Evolutionary conservation across 2,888 invertebrate genomes (phyloP).

Genomic region (Hypomecis atomaria): DNA sequence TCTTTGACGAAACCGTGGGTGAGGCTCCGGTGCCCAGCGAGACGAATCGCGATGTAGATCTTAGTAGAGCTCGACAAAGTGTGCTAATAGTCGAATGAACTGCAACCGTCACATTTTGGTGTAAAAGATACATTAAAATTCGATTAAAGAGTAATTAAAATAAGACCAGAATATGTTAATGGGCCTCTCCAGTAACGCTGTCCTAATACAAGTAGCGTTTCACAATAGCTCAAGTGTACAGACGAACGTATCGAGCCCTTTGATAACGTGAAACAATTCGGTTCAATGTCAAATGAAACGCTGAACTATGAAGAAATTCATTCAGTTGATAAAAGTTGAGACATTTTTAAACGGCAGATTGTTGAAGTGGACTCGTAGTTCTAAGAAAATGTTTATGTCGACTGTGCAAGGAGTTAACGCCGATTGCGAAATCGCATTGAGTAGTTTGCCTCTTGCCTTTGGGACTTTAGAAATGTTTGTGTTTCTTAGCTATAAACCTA

Average conservation of each 20-base stretch:
- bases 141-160: conserved; percentile 71
- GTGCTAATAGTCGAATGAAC: conserved; percentile 64
- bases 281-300: conserved; percentile 76
- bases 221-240: conserved; percentile 61
- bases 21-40: conserved; percentile 25
- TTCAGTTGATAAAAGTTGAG: conserved; percentile 59
- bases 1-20: conserved; percentile 51
- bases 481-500: conserved; percentile 78
- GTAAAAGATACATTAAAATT: conserved; percentile 69
- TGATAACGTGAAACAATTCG: conserved; percentile 76
- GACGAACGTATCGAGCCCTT: conserved; percentile 68
- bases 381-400: conserved; percentile 71
- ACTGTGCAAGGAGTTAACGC: conserved; percentile 68
- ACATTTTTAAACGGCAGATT: conserved; percentile 49
- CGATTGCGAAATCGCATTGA: conserved; percentile 69
- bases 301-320: conserved; percentile 73
- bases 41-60: conserved; percentile 45
- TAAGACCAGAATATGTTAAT: conserved; percentile 63
- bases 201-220: conserved; percentile 60
- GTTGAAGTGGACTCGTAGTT: conserved; percentile 61
- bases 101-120: conserved; percentile 57
- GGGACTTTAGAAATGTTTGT: conserved; percentile 77
- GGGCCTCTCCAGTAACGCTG: conserved; percentile 56
- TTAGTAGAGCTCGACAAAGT: conserved; percentile 63
- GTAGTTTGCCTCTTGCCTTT: conserved; percentile 63